phyloP scores from a whole-genome alignment of 2,888 invertebrate genomes.

The Netelia melanura region DNA sequence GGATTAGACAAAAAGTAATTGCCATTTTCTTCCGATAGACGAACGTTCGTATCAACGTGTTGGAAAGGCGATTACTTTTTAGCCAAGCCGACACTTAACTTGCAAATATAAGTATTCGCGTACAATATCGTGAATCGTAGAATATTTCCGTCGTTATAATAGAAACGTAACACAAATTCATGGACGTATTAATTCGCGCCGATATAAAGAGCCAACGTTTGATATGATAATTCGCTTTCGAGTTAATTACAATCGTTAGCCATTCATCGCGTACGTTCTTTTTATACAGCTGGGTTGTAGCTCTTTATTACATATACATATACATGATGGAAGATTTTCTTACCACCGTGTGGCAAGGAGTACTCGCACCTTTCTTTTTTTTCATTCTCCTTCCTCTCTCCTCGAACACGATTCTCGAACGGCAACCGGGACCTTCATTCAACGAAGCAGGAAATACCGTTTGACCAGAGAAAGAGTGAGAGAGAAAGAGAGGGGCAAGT shows the following conservation, averaged over 20 bases:
- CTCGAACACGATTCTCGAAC: conserved; percentile 53
- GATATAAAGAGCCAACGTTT: background rate
- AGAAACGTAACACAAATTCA: too few species aligned
- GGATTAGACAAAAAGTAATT: background rate
- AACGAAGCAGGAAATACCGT: conserved; percentile 62
- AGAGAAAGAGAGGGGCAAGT: conserved; percentile 26
- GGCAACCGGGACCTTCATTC: conserved; percentile 51
- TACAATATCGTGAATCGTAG: too few species aligned
- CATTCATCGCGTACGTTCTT: background rate
- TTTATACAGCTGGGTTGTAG: background rate
- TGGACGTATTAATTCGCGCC: background rate
- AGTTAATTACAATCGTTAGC: background rate
- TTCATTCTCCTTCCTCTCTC: background rate
- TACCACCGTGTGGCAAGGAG: conserved; percentile 28
- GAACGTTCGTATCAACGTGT: too few species aligned
- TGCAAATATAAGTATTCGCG: too few species aligned
- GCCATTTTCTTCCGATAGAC: too few species aligned
- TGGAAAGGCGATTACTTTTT: too few species aligned
- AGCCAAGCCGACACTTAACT: too few species aligned
- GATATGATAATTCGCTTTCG: conserved; percentile 15
- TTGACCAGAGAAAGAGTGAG: conserved; percentile 45
- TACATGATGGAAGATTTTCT: conserved; percentile 21
- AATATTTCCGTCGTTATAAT: too few species aligned
- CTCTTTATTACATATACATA: background rate
- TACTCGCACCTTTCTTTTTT: conserved; percentile 47